Evolutionary conservation across 2,888 invertebrate species (phyloP), one percentile per base, ranked within the genome.

Genomic region (Antitype chi): DNA sequence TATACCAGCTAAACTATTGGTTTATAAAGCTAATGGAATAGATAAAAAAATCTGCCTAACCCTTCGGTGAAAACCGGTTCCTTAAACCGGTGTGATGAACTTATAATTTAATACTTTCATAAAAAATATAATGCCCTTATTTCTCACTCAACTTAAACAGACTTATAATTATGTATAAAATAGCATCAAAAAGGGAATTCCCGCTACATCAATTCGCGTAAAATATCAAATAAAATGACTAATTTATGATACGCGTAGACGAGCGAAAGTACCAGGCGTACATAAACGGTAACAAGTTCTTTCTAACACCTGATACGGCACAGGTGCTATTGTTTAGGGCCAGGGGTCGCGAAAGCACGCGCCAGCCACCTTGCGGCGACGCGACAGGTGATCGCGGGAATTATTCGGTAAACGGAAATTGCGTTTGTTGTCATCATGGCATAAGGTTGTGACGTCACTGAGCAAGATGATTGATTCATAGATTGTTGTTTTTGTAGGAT

Each of bases 371-470:
- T 91, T 92, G 91, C 91, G 85, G 81, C 72, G 72, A 74, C 70
- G 87, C 87, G 94, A 94, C 95, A 95, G 95, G 94, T 95, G 95
- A 92, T 86, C 87, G 82, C 81, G 74, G 80, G 79, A 85, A 82
- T 75, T 81, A 68, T 85, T 82, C 74, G 78, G 74, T 89, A 93
- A 94, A 95, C 95, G 94, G 93, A 94, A 92, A 93, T 93, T 93
- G 81, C 85, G 57, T 85, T 87, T 86, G 78, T 86, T 81, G 74
- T 85, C 82, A 76, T 80, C 80, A 52, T 74, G 73, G 25, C 73
- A 74, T 70, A 77, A 68, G 78, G 85, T 47, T 55, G 57, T 84
- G 78, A 81, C 80, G 78, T 80, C 74, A 83, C 32, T 76, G 9
- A 43, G 53, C 20, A 49, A 63, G 53, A 15, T 74, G n/a, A 57